A percentile compares a stretch with the other conserved stretches of the same genome.
Evolutionary conservation across 2,888 invertebrate genomes (phyloP).

Genomic region (Erebia palarica): DNA sequence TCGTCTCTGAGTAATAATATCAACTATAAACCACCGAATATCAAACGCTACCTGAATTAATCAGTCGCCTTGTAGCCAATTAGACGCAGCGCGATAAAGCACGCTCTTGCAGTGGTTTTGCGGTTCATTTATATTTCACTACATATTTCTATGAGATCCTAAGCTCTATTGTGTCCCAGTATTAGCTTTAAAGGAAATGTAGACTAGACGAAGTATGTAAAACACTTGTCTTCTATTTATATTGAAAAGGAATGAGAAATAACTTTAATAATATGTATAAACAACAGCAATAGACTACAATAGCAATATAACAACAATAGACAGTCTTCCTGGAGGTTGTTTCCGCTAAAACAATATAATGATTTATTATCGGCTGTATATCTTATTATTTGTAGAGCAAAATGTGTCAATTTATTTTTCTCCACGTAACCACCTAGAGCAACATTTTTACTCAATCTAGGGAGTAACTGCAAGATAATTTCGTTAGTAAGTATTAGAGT

Average conservation of each 20-base stretch:
- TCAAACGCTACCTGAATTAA: slow-evolving; percentile 8
- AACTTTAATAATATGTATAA: background rate
- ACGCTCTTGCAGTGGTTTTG: slow-evolving; percentile 12
- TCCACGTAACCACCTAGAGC: too few species aligned
- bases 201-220: background rate
- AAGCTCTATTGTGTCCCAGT: slow-evolving; percentile 2
- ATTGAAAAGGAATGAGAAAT: background rate
- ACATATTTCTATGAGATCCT: slow-evolving; percentile 5
- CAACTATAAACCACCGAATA: slow-evolving; percentile 1
- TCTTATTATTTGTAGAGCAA: too few species aligned
- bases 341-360: too few species aligned
- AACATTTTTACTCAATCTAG: too few species aligned
- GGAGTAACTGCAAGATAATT: too few species aligned
- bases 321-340: too few species aligned
- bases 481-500: too few species aligned
- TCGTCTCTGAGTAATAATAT: background rate
- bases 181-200: background rate
- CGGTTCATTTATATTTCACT: slow-evolving; percentile 20
- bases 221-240: background rate
- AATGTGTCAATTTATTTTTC: too few species aligned
- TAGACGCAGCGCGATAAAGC: slow-evolving; percentile 12
- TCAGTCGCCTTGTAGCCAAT: slow-evolving; percentile 16
- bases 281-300: too few species aligned
- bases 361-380: too few species aligned
- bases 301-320: too few species aligned